These are phyloP conservation scores for Dusona sp. DNA, from an alignment of 2,888 invertebrate species.

Conservation along the genomic window DNA sequence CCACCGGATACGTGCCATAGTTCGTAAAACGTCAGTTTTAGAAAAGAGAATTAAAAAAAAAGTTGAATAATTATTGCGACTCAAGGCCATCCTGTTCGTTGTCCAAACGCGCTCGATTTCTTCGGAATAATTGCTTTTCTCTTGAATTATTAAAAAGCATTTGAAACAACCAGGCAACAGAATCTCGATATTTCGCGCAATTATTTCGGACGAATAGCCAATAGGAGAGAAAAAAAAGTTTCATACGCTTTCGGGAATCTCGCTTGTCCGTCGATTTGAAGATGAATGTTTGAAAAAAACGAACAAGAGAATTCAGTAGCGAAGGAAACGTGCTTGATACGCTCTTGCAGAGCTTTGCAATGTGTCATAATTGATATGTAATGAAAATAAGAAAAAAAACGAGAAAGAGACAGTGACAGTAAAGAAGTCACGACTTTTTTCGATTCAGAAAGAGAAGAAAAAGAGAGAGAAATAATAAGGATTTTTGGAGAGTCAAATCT, in stretches of 20 bases:
- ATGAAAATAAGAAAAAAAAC: constrained; percentile 35
- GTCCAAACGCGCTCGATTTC: constrained; percentile 7
- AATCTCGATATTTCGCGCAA: constrained; percentile 11
- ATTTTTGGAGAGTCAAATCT: constrained; percentile 38
- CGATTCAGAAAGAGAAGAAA: constrained; percentile 39
- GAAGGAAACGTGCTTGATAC: constrained; percentile 53
- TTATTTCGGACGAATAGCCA: constrained; percentile 7
- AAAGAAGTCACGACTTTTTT: constrained; percentile 32
- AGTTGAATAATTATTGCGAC: constrained; percentile 13
- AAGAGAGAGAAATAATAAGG: constrained; percentile 46
- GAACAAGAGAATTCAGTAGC: constrained; percentile 13
- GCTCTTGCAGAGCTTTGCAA: constrained; percentile 61
- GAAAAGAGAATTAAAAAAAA: not conserved
- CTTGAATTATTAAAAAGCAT: constrained; percentile 3
- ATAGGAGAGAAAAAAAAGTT: constrained; percentile 23
- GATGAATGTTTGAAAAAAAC: constrained; percentile 24
- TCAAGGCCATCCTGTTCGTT: constrained; percentile 17
- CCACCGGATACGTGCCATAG: constrained; percentile 77
- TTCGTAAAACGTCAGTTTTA: constrained; percentile 46
- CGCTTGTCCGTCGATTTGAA: constrained; percentile 47
- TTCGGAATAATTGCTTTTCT: constrained; percentile 4
- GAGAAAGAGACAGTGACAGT: constrained; percentile 14
- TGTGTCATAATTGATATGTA: constrained; percentile 67
- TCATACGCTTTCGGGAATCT: constrained; percentile 48
- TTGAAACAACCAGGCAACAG: not conserved